Conservation (phyloP, 2,797 vertebrate species). For the Helostoma temminkii region DNA sequence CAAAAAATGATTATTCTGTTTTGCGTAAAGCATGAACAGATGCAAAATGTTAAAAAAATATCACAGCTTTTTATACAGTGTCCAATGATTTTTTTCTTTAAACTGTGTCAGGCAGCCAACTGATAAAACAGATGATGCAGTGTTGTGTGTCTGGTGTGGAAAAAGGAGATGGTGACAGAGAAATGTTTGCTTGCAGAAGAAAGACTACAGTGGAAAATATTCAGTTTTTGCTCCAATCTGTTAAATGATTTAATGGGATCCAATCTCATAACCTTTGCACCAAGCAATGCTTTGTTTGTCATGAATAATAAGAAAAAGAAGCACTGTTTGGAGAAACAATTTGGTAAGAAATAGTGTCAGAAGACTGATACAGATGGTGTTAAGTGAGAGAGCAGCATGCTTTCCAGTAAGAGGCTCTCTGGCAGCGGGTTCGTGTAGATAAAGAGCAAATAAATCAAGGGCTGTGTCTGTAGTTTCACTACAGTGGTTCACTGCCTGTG, state of each 20-base stretch:
- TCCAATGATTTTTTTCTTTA: not conserved
- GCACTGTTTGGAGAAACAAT: constrained; percentile 36
- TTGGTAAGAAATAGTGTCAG: constrained; percentile 18
- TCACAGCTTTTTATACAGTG: not conserved
- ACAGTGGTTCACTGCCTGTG: not conserved
- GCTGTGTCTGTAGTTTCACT: constrained; percentile 18
- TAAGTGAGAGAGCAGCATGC: constrained; percentile 2
- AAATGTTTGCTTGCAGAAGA: constrained; percentile 38
- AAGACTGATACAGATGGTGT: not conserved
- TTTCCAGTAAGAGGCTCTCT: constrained; percentile 15
- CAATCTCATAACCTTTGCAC: constrained; percentile 12
- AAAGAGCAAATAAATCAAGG: constrained; percentile 24
- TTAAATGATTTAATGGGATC: constrained; percentile 35
- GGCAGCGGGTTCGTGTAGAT: constrained; percentile 25
- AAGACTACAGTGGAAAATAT: constrained; percentile 28
- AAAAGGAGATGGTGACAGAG: constrained; percentile 38
- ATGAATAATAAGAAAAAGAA: constrained; percentile 51
- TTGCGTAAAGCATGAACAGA: not conserved
- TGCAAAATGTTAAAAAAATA: constrained; percentile 4
- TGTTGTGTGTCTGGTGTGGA: constrained; percentile 5
- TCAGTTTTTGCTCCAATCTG: constrained; percentile 49
- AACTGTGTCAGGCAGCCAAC: constrained; percentile 16
- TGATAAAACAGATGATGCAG: constrained; percentile 19
- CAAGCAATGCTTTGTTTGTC: constrained; percentile 55
- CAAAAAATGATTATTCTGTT: not conserved